Percentiles rank a stretch among this genome's conserved stretches.
Evolutionary conservation across 2,888 invertebrate genomes (phyloP).

Genomic region (Macaria liturata): DNA sequence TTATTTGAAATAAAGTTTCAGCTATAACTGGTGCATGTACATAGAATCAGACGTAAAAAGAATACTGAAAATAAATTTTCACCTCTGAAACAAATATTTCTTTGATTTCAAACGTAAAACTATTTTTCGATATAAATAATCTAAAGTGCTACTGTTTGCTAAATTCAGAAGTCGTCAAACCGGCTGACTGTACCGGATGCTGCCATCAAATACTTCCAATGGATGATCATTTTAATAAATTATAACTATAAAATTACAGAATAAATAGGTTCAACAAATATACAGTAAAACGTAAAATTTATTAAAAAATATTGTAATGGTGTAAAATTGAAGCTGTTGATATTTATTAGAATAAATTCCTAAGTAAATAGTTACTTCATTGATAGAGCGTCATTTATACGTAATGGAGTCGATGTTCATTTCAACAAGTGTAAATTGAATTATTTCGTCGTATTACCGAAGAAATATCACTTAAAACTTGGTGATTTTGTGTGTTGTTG

Average conservation of each 20-base stretch:
- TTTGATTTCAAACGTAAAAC: too few relatives aligned
- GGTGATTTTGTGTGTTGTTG: conserved; percentile 54
- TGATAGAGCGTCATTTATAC: conserved; percentile 86
- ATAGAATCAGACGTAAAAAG: too few relatives aligned
- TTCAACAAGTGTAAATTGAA: conserved; percentile 60
- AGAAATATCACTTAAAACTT: conserved; percentile 65
- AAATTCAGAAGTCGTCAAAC: conserved; percentile 79
- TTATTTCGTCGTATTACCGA: conserved; percentile 54
- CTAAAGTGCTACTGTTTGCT: conserved; percentile 59
- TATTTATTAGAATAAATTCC: conserved; percentile 55
- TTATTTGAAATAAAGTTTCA: too few relatives aligned
- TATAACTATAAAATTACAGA: neutral
- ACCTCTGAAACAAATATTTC: too few relatives aligned
- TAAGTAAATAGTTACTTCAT: conserved; percentile 52
- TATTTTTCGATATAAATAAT: conserved; percentile 16
- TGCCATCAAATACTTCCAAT: neutral
- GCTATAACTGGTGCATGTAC: too few relatives aligned
- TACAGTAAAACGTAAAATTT: neutral
- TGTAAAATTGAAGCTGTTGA: too few relatives aligned
- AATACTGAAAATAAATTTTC: too few relatives aligned
- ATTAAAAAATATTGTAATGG: neutral
- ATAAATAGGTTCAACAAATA: neutral
- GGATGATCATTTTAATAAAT: neutral
- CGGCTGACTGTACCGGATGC: conserved; percentile 68
- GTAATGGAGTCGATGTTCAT: conserved; percentile 85